phyloP scores from a whole-genome alignment of 2,797 vertebrate genomes.

The Nasua narica region DNA sequence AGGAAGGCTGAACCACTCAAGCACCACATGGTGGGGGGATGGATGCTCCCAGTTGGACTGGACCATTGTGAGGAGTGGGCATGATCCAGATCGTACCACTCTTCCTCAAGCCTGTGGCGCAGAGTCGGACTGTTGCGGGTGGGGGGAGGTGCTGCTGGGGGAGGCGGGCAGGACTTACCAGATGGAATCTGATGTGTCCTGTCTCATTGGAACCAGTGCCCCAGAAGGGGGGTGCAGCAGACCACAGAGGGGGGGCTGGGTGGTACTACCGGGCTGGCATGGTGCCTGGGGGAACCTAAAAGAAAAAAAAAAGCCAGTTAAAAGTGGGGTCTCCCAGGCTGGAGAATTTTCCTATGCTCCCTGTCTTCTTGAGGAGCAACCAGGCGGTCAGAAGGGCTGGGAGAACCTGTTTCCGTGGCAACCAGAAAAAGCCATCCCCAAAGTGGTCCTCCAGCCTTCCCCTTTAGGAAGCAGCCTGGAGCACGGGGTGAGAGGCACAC shows the following conservation, averaged over 20 bases:
- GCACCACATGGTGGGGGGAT: not conserved
- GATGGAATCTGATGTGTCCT: slow-evolving; percentile 54
- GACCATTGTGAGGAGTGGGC: slow-evolving; percentile 52
- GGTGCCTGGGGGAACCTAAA: slow-evolving; percentile 67
- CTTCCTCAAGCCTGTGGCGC: not conserved
- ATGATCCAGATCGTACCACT: not conserved
- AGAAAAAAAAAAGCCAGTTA: slow-evolving; percentile 56
- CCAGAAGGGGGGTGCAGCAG: slow-evolving; percentile 59
- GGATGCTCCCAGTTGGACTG: not conserved
- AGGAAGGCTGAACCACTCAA: slow-evolving; percentile 55
- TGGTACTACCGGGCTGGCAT: slow-evolving; percentile 66
- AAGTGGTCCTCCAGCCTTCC: slow-evolving; percentile 44
- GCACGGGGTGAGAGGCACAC: not conserved
- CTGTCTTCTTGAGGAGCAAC: slow-evolving; percentile 43
- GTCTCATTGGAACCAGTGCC: slow-evolving; percentile 72
- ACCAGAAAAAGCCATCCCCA: slow-evolving; percentile 67
- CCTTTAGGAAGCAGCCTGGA: slow-evolving; percentile 17
- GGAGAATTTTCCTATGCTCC: slow-evolving; percentile 2
- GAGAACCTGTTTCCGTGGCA: slow-evolving; percentile 68
- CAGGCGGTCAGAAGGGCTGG: slow-evolving; percentile 49
- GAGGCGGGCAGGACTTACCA: slow-evolving; percentile 65
- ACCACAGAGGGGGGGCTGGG: slow-evolving; percentile 23
- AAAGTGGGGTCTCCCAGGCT: not conserved
- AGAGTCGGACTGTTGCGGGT: not conserved
- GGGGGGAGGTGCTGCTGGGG: not conserved